A percentile compares a stretch with the other conserved stretches of the same genome.
Conservation (phyloP, 2,113 vertebrate genomes). For the Carlito syrichta region DNA sequence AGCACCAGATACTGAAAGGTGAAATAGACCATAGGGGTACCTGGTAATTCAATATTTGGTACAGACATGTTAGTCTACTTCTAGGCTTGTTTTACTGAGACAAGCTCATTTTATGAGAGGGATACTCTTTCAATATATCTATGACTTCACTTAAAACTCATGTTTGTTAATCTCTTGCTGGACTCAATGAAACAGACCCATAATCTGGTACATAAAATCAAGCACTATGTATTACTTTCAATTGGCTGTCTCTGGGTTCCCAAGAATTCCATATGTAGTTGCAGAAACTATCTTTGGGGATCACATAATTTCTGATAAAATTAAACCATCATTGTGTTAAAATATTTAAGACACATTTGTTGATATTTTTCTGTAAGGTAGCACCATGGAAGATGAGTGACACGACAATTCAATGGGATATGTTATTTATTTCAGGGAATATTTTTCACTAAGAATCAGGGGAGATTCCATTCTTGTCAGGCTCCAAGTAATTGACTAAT, state of each 20-base stretch:
- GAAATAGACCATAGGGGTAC: not conserved
- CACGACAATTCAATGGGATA: not conserved
- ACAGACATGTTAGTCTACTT: not conserved
- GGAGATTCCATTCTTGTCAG: not conserved
- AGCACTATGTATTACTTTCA: not conserved
- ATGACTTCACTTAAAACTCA: slow-evolving; percentile 16
- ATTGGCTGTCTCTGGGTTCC: not conserved
- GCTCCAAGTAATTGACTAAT: not conserved
- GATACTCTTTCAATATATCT: slow-evolving; percentile 53
- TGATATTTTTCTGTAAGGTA: not conserved
- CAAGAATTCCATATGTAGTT: not conserved
- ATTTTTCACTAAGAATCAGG: not conserved
- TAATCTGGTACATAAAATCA: slow-evolving; percentile 27
- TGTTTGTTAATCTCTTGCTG: slow-evolving; percentile 46
- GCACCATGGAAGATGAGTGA: not conserved
- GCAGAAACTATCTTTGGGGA: not conserved
- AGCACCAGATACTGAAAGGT: not conserved
- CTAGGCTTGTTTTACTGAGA: slow-evolving; percentile 12
- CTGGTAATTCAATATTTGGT: slow-evolving; percentile 7
- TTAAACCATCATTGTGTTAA: not conserved
- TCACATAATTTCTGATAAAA: not conserved
- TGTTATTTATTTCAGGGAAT: not conserved
- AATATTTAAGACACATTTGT: not conserved
- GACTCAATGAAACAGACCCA: slow-evolving; percentile 1
- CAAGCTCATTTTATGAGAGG: not conserved